These are phyloP conservation scores for Bombus confusus DNA, from an alignment of 1,140 invertebrate genomes.

Conservation along the genomic window DNA sequence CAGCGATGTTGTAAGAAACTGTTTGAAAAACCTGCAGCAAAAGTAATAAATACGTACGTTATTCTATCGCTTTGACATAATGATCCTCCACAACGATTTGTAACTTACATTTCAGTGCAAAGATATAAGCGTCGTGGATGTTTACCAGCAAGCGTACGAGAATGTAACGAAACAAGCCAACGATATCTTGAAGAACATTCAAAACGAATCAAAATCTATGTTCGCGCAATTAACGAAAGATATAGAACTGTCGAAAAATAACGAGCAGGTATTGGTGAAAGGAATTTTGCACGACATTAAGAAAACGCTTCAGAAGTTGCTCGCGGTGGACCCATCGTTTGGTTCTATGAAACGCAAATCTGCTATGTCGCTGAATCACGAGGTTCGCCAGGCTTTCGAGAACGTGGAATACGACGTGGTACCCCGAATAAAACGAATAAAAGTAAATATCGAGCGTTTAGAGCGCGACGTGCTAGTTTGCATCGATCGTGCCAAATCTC, in stretches of 20 bases:
- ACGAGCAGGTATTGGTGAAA: not conserved
- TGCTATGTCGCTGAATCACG: slow-evolving; percentile 43
- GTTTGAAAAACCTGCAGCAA: not conserved
- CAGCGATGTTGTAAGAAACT: not conserved
- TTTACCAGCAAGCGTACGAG: slow-evolving; percentile 41
- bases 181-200: slow-evolving; percentile 37
- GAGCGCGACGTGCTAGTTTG: not conserved
- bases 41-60: slow-evolving; percentile 13
- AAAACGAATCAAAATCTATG: not conserved
- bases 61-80: not conserved
- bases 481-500: not conserved
- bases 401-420: slow-evolving; percentile 9
- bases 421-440: slow-evolving; percentile 12
- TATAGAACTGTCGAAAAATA: not conserved
- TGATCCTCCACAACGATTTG: no score
- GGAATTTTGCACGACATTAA: slow-evolving; percentile 28
- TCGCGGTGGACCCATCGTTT: slow-evolving; percentile 38
- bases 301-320: slow-evolving; percentile 37
- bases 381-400: slow-evolving; percentile 40
- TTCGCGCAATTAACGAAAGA: not conserved
- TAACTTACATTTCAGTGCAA: slow-evolving; percentile 47
- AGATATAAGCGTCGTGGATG: slow-evolving; percentile 27
- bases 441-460: slow-evolving; percentile 28
- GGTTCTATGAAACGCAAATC: slow-evolving; percentile 47
- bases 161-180: slow-evolving; percentile 7